phyloP scores from a whole-genome alignment of 2,113 vertebrate species.

The Amblyopsis rosae region DNA sequence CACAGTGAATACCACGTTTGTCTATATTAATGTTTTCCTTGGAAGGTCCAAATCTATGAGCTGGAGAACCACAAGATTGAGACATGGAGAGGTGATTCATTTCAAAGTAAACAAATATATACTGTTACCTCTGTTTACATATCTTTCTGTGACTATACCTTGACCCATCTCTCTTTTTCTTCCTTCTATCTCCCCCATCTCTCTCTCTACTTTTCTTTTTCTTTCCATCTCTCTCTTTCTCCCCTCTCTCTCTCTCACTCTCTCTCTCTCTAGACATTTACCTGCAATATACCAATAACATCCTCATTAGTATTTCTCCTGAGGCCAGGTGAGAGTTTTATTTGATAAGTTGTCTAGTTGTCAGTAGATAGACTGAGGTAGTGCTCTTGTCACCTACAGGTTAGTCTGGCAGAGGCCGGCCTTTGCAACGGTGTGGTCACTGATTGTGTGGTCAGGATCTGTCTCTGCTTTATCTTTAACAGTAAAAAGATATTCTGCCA shows the following conservation, averaged over 20 bases:
- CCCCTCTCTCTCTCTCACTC: slow-evolving; percentile 11
- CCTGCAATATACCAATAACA: slow-evolving; percentile 84
- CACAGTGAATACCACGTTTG: background rate
- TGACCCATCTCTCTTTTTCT: slow-evolving; percentile 1
- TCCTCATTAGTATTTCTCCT: slow-evolving; percentile 87
- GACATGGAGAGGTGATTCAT: slow-evolving; percentile 92
- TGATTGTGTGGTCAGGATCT: too few relatives aligned
- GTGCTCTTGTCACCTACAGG: background rate
- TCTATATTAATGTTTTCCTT: background rate
- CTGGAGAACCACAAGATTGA: slow-evolving; percentile 96
- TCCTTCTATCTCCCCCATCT: background rate
- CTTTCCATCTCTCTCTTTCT: slow-evolving; percentile 38
- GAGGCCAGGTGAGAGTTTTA: slow-evolving; percentile 80
- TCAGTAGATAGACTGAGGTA: background rate
- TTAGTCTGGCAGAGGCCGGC: too few relatives aligned
- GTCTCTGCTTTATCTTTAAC: too few relatives aligned
- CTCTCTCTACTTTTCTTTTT: background rate
- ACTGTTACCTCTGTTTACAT: background rate
- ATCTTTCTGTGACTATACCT: background rate
- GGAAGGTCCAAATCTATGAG: slow-evolving; percentile 96
- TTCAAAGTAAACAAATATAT: slow-evolving; percentile 66
- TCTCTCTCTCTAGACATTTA: slow-evolving; percentile 83
- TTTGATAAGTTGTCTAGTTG: too few relatives aligned
- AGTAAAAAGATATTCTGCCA: too few relatives aligned
- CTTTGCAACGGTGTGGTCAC: too few relatives aligned